Conservation (phyloP, 1,140 invertebrate species). For the Babylonia areolata region DNA sequence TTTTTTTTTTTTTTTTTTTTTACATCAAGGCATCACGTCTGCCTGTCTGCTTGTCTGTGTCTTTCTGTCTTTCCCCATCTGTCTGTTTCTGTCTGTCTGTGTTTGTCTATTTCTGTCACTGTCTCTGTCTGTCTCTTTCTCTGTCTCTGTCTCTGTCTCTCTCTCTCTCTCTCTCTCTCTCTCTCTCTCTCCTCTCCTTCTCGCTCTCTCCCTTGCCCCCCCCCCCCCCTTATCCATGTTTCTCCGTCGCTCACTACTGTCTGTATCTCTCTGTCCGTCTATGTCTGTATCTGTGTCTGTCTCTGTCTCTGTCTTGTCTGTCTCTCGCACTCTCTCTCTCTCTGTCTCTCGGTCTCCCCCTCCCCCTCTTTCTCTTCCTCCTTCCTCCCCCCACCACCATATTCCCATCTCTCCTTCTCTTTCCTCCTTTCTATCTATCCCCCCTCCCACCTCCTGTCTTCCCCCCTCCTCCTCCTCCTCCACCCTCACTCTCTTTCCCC, state of each 20-base stretch:
- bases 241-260: no score
- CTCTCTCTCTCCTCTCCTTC: background rate
- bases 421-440: slow-evolving; percentile 8
- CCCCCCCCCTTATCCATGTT: background rate
- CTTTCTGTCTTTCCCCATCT: background rate
- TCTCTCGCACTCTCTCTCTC: background rate
- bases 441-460: no score
- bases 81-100: background rate
- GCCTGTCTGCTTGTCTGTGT: background rate
- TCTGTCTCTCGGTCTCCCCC: no score
- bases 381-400: no score
- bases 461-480: background rate
- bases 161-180: background rate
- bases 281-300: no score
- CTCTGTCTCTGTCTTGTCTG: background rate
- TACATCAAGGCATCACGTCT: no score
- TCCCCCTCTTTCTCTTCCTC: no score
- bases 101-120: background rate
- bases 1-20: background rate
- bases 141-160: slow-evolving; percentile 14
- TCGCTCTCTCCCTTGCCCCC: background rate
- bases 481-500: background rate
- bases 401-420: background rate
- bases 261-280: no score
- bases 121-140: background rate